These are phyloP conservation scores for Sinohyriopsis cumingii DNA, from an alignment of 2,888 invertebrate genomes.

Conservation along the genomic window DNA sequence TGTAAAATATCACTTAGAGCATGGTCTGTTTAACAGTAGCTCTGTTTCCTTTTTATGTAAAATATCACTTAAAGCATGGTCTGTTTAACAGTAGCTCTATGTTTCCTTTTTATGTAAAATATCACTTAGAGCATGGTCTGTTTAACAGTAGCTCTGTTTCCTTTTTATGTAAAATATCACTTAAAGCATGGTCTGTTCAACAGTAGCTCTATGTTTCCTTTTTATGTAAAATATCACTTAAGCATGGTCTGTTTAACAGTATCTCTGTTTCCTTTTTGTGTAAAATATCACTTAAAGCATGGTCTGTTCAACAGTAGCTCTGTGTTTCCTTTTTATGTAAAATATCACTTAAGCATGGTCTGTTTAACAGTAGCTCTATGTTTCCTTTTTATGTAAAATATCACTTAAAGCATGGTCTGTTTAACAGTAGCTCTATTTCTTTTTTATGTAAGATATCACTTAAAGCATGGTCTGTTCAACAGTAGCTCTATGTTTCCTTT, in stretches of 20 bases:
- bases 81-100: too few species aligned
- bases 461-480: too few species aligned
- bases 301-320: too few species aligned
- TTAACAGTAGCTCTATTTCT: neutral
- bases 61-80: neutral
- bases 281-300: neutral
- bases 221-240: neutral
- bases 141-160: neutral
- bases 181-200: too few species aligned
- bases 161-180: neutral
- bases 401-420: neutral
- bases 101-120: slow-evolving; percentile 1
- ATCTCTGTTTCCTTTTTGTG: neutral
- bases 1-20: neutral
- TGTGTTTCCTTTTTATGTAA: neutral
- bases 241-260: too few species aligned
- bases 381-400: neutral
- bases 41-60: neutral
- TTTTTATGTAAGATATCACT: neutral
- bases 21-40: too few species aligned
- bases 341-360: neutral
- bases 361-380: too few species aligned
- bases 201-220: neutral
- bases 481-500: neutral
- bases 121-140: neutral